A percentile compares a stretch with the other conserved stretches of the same genome.
Conservation (phyloP, 92 coral and sea anemone species). For the Phymanthus crucifer region DNA sequence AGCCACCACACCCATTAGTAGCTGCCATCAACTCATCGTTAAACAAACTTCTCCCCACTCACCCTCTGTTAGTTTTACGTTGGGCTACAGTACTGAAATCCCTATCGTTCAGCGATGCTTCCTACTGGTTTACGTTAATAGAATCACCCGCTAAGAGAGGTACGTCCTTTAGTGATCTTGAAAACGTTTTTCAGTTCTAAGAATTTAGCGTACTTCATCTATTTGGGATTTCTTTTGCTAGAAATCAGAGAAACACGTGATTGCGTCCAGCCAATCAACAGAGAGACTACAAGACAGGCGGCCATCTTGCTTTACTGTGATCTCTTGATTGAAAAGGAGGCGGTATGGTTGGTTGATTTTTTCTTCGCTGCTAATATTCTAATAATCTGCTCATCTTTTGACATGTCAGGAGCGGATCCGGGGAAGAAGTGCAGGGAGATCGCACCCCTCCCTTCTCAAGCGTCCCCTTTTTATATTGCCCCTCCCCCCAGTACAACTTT, state of each 20-base stretch:
- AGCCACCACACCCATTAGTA: conserved; percentile 31
- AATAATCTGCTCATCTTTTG: too few relatives aligned
- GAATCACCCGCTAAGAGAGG: conserved; percentile 42
- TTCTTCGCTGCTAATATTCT: neutral
- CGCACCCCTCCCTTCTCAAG: too few relatives aligned
- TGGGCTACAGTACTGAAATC: conserved; percentile 68
- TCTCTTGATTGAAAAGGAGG: conserved; percentile 56
- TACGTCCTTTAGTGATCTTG: neutral
- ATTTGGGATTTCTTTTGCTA: neutral
- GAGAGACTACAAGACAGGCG: conserved; percentile 58
- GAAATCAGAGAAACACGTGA: conserved; percentile 4
- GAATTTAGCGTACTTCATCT: neutral
- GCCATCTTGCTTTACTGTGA: conserved; percentile 70
- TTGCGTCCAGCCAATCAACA: conserved; percentile 49
- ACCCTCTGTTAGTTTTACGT: conserved; percentile 61
- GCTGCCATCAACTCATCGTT: conserved; percentile 46
- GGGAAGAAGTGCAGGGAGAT: too few relatives aligned
- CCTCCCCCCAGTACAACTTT: too few relatives aligned
- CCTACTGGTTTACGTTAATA: conserved; percentile 74
- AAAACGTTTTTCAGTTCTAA: neutral
- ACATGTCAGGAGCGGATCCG: too few relatives aligned
- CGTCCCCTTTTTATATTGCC: too few relatives aligned
- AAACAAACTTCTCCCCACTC: conserved; percentile 59
- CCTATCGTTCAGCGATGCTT: conserved; percentile 53
- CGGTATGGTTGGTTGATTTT: conserved; percentile 38